Conservation (phyloP, 2,113 vertebrate species). For the Proteles cristata region DNA sequence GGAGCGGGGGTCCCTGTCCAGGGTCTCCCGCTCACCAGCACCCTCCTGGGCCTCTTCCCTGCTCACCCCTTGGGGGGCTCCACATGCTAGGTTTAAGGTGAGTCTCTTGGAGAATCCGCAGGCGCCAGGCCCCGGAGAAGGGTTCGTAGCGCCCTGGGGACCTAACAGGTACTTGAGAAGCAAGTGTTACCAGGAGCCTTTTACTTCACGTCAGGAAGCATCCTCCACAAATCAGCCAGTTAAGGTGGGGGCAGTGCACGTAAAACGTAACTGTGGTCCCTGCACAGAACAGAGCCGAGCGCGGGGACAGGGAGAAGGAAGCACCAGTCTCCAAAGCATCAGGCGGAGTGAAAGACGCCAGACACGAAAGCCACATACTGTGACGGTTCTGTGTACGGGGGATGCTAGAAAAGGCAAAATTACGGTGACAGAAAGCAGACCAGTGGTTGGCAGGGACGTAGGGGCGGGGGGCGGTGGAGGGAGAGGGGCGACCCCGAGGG, state of each 20-base stretch:
- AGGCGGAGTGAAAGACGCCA: neutral
- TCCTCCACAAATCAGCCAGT: neutral
- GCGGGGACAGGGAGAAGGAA: fast-evolving
- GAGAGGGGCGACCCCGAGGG: neutral
- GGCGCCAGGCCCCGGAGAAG: neutral
- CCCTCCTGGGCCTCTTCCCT: neutral
- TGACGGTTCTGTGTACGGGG: fast-evolving
- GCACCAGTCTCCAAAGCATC: fast-evolving
- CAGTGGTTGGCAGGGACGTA: neutral
- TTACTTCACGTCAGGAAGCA: neutral
- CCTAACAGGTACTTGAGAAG: neutral
- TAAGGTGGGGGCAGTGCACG: fast-evolving
- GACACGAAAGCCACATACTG: fast-evolving
- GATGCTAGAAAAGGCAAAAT: neutral
- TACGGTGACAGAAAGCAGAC: fast-evolving
- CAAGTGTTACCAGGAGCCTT: neutral
- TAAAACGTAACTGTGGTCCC: neutral
- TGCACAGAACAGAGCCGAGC: neutral
- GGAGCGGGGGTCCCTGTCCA: too few relatives aligned
- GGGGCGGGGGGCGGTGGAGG: fast-evolving
- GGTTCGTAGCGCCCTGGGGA: neutral
- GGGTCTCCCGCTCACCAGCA: neutral
- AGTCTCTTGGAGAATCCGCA: neutral
- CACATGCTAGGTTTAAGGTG: neutral
- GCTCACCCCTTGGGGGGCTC: neutral